phyloP scores from a whole-genome alignment of 1,140 invertebrate species.

The Helicoverpa armigera region DNA sequence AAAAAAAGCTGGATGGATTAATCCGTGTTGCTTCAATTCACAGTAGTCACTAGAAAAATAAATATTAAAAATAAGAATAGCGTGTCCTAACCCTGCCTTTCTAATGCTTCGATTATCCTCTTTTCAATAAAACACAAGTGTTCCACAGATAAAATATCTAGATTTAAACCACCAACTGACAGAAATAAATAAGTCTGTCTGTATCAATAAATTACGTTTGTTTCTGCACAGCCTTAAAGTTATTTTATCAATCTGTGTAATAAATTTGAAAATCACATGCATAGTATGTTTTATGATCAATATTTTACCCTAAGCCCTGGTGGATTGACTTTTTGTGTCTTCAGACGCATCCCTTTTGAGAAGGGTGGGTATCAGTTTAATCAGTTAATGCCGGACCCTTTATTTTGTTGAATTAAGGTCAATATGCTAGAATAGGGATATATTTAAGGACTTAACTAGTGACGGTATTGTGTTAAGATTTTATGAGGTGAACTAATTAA shows the following conservation, averaged over 20 bases:
- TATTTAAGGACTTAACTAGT: slow-evolving; percentile 27
- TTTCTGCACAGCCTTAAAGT: slow-evolving; percentile 2
- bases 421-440: slow-evolving; percentile 37
- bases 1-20: no score
- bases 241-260: slow-evolving; percentile 22
- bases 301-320: slow-evolving; percentile 22
- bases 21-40: no score
- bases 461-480: slow-evolving; percentile 33
- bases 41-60: no score
- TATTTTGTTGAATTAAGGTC: slow-evolving; percentile 55
- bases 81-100: no score
- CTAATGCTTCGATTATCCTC: no score
- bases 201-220: slow-evolving; percentile 17
- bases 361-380: slow-evolving; percentile 54
- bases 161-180: not conserved
- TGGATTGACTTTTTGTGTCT: slow-evolving; percentile 55
- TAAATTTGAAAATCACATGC: slow-evolving; percentile 9
- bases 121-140: no score
- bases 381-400: slow-evolving; percentile 59
- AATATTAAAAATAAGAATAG: no score
- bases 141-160: no score
- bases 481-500: slow-evolving; percentile 26
- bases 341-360: slow-evolving; percentile 48
- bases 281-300: slow-evolving; percentile 47
- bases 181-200: slow-evolving; percentile 8